Evolutionary conservation across 2,113 vertebrate species (phyloP).

Genomic region (Suricata suricatta): DNA sequence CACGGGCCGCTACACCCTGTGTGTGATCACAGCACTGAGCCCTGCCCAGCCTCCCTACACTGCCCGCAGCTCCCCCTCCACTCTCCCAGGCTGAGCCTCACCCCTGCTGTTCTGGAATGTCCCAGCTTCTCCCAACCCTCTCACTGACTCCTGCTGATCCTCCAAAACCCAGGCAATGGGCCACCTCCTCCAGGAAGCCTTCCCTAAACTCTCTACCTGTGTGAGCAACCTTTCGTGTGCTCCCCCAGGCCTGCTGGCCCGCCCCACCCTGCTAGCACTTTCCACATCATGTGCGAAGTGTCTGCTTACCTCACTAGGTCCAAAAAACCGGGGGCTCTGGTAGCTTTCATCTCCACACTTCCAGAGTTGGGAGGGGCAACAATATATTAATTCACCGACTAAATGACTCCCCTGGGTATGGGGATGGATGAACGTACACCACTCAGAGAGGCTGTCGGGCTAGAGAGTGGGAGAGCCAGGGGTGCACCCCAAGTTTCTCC

Average conservation of each 20-base stretch:
- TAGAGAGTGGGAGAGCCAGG: background rate
- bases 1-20: background rate
- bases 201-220: background rate
- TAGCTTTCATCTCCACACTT: background rate
- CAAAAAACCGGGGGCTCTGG: background rate
- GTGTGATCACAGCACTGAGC: too few species aligned
- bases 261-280: background rate
- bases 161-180: background rate
- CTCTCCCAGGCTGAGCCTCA: background rate
- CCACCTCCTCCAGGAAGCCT: background rate
- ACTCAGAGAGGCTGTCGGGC: background rate
- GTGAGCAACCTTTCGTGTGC: background rate
- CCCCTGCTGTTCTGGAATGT: background rate
- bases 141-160: background rate
- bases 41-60: background rate
- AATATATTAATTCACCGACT: too few species aligned
- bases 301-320: background rate
- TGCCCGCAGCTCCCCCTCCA: background rate
- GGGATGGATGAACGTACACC: background rate
- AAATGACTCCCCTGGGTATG: background rate
- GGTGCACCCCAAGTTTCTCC: accelerated
- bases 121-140: background rate
- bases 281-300: accelerated
- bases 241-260: background rate
- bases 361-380: background rate